Conservation (phyloP, 2,888 invertebrate species). For the Tipula vernalis region DNA sequence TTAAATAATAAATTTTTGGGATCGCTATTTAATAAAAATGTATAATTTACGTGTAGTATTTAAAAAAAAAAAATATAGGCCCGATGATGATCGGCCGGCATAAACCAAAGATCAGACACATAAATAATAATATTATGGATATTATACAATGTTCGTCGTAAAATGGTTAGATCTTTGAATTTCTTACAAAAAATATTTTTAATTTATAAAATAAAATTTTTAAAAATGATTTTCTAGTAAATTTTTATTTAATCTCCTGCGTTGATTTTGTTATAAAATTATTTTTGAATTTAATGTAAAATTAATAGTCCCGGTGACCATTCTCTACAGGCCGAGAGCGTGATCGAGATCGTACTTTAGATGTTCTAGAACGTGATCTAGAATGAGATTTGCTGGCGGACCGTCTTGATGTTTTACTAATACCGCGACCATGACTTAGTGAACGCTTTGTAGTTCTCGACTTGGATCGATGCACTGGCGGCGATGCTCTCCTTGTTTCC, state of each 20-base stretch:
- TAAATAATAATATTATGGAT: neutral
- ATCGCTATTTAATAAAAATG: neutral
- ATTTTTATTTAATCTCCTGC: neutral
- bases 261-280: neutral
- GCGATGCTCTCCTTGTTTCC: constrained; percentile 11
- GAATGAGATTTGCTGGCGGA: neutral
- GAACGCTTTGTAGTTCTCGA: constrained; percentile 11
- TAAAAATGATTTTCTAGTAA: neutral
- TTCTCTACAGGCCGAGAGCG: neutral
- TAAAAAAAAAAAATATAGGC: neutral
- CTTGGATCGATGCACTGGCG: constrained; percentile 11
- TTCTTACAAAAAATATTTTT: neutral
- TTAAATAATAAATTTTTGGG: neutral
- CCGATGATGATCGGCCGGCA: neutral
- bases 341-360: neutral
- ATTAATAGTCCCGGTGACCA: neutral
- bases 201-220: constrained; percentile 1
- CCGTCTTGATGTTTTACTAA: constrained; percentile 17
- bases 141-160: neutral
- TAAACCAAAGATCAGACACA: neutral
- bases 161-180: neutral
- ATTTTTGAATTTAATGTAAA: neutral
- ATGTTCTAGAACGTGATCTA: neutral
- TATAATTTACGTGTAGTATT: neutral
- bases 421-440: constrained; percentile 14